These are phyloP conservation scores for Xiphorhynchus erythropygius DNA, from an alignment of 2,797 vertebrate species.

Conservation along the genomic window DNA sequence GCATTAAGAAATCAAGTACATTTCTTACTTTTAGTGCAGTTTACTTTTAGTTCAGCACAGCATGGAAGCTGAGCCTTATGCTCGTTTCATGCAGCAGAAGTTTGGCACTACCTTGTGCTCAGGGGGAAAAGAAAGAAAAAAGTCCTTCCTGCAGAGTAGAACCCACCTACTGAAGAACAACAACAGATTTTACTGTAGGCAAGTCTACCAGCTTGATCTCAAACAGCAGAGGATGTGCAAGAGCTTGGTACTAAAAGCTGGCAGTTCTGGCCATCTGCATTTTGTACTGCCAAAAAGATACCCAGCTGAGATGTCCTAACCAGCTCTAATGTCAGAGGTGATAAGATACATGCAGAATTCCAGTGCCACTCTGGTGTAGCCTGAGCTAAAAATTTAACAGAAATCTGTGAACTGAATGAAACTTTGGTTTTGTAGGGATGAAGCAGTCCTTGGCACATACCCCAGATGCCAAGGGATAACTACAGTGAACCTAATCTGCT, in stretches of 20 bases:
- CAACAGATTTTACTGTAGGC: background rate
- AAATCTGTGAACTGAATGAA: background rate
- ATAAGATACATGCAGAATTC: background rate
- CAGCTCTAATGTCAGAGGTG: rapidly evolving
- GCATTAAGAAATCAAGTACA: background rate
- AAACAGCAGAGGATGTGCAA: background rate
- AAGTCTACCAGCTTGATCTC: background rate
- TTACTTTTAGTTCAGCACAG: background rate
- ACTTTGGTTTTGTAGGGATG: background rate
- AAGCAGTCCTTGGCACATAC: background rate
- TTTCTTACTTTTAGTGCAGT: background rate
- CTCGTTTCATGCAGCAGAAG: background rate
- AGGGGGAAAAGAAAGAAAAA: background rate
- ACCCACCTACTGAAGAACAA: background rate
- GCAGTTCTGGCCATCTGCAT: background rate
- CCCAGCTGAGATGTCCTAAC: background rate
- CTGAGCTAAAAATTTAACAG: background rate
- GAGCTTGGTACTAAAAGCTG: background rate
- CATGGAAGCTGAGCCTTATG: background rate
- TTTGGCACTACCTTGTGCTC: background rate
- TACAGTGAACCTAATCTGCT: background rate
- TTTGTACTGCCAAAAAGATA: background rate
- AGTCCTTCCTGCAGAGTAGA: background rate
- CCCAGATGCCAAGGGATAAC: background rate
- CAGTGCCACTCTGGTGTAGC: background rate